Evolutionary conservation across 2,113 vertebrate genomes (phyloP).

Genomic region (Empidonax alnorum): DNA sequence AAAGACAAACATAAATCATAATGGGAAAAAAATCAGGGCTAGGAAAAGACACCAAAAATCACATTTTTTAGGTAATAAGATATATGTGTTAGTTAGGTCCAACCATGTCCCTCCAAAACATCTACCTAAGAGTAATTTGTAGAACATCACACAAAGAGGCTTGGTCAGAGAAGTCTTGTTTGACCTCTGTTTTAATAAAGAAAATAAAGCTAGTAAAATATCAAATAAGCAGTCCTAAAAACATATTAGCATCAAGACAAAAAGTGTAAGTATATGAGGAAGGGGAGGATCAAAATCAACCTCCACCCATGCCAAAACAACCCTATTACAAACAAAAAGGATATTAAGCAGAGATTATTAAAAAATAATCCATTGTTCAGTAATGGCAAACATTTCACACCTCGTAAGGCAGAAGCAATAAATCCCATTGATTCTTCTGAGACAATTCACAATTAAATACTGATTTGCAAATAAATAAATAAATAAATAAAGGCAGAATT

Average conservation of each 20-base stretch:
- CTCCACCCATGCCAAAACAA: not conserved
- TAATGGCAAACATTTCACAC: constrained; percentile 71
- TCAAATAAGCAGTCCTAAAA: not conserved
- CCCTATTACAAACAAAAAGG: not conserved
- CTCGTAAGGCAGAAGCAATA: constrained; percentile 69
- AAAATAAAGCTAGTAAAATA: not conserved
- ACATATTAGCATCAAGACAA: not conserved
- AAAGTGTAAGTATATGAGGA: not conserved
- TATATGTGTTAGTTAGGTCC: not conserved
- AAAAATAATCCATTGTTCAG: constrained; percentile 68
- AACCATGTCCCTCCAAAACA: not conserved
- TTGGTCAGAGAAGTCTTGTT: not conserved
- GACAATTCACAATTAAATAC: constrained; percentile 75
- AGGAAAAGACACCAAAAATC: not conserved
- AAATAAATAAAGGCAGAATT: constrained; percentile 44
- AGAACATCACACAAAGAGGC: not conserved
- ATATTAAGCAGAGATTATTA: constrained; percentile 52
- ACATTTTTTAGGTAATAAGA: not conserved
- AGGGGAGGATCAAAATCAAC: not conserved
- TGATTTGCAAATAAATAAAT: constrained; percentile 67
- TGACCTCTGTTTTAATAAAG: not conserved
- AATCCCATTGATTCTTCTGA: constrained; percentile 71
- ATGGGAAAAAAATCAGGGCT: accelerated
- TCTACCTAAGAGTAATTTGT: not conserved
- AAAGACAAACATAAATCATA: not conserved